Conservation (phyloP, 2,888 invertebrate genomes). For the Limnephilus auricula region DNA sequence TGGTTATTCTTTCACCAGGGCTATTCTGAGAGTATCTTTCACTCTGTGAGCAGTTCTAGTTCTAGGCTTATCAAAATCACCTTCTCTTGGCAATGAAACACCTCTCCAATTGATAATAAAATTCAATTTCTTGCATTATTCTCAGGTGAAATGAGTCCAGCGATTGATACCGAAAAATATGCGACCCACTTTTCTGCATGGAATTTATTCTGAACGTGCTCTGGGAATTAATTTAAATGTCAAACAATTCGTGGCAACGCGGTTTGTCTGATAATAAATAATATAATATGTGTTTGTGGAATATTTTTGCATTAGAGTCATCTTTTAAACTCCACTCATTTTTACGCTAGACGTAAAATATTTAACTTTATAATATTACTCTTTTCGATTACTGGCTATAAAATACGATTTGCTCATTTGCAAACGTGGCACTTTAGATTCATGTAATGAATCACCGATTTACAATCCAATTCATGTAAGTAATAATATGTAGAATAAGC, state of each 20-base stretch:
- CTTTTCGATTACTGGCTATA: too few species aligned
- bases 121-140: background rate
- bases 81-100: background rate
- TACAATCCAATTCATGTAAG: background rate
- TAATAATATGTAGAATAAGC: background rate
- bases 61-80: background rate
- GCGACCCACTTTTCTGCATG: conserved; percentile 30
- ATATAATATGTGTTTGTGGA: background rate
- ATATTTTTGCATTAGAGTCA: background rate
- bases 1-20: too few species aligned
- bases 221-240: conserved; percentile 37
- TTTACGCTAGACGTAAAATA: background rate
- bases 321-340: background rate
- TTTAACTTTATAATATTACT: background rate
- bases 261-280: background rate
- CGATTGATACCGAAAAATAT: conserved; percentile 28
- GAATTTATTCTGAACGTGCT: conserved; percentile 37
- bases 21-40: too few species aligned
- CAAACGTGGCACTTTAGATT: background rate
- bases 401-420: too few species aligned
- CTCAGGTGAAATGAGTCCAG: conserved; percentile 19
- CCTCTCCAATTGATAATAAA: conserved; percentile 24
- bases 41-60: background rate
- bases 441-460: background rate
- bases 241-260: background rate